phyloP scores from a whole-genome alignment of 1,140 invertebrate genomes.

The Formica selysi region DNA sequence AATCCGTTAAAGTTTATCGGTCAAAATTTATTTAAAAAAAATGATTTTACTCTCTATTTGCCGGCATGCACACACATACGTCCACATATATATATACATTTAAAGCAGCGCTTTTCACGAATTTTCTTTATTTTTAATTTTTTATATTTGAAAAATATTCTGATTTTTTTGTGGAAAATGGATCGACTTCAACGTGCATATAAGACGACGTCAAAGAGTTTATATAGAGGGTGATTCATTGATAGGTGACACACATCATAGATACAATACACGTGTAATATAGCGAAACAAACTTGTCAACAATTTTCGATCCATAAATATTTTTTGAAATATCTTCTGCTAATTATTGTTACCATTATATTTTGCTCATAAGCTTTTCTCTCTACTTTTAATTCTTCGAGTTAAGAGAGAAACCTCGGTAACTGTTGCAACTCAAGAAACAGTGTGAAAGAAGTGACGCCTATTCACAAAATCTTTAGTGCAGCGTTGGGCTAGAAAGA shows the following conservation, averaged over 20 bases:
- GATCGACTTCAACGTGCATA: neutral
- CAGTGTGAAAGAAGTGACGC: neutral
- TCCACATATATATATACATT: no score
- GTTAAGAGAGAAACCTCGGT: neutral
- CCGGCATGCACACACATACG: no score
- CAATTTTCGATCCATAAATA: neutral
- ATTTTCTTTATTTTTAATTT: neutral
- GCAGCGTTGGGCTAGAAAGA: slow-evolving; percentile 7
- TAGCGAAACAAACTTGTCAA: neutral
- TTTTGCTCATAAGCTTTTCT: slow-evolving; percentile 1
- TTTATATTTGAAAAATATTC: neutral
- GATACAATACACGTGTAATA: neutral
- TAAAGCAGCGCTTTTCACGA: no score
- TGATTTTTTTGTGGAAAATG: neutral
- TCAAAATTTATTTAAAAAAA: no score
- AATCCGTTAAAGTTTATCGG: no score
- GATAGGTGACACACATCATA: neutral
- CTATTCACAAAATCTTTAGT: slow-evolving; percentile 54
- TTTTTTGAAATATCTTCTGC: neutral
- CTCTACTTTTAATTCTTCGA: neutral
- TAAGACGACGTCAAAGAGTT: neutral
- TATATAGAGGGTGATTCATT: neutral
- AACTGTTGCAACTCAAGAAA: slow-evolving; percentile 11
- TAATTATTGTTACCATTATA: neutral
- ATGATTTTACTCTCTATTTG: no score